Conservation (phyloP, 1,140 invertebrate species). For the Drosophila tsacasi region DNA sequence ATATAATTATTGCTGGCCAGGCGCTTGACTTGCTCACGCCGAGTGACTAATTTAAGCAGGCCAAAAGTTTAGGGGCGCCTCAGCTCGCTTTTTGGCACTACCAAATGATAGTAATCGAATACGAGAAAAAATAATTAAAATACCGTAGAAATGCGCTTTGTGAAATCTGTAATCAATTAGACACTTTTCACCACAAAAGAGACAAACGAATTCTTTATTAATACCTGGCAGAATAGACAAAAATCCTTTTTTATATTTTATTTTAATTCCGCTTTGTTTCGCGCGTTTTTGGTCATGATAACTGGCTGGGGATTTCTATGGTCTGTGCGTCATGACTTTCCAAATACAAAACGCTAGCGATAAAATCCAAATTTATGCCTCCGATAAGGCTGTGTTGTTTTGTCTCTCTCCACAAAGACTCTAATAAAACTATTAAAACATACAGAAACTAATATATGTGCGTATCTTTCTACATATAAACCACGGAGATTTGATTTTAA, state of each 20-base stretch:
- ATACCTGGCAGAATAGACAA: conserved; percentile 9
- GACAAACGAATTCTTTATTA: conserved; percentile 12
- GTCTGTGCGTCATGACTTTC: conserved; percentile 46
- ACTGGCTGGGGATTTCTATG: conserved; percentile 33
- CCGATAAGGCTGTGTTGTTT: conserved; percentile 45
- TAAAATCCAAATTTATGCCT: conserved; percentile 71
- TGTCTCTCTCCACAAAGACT: conserved; percentile 51
- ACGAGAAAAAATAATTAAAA: conserved; percentile 2
- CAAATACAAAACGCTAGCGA: conserved; percentile 59
- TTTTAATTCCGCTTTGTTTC: conserved; percentile 34
- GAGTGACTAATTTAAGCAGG: conserved; percentile 56
- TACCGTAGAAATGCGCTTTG: conserved; percentile 29
- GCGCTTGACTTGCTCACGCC: conserved; percentile 51
- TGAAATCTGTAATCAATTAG: conserved; percentile 29
- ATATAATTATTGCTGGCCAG: conserved; percentile 76
- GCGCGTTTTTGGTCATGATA: conserved; percentile 26
- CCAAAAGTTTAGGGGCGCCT: conserved; percentile 32
- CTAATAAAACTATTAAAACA: conserved; percentile 51
- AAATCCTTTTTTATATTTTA: conserved; percentile 37
- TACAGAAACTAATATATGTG: conserved; percentile 31
- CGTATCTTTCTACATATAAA: conserved; percentile 45
- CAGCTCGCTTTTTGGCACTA: conserved; percentile 12
- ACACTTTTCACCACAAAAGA: conserved; percentile 33
- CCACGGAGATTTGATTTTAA: conserved; percentile 51
- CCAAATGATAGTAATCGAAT: conserved; percentile 15